Evolutionary conservation across 2,113 vertebrate species (phyloP).

Genomic region (rabbit (Oryctolagus cuniculus)): DNA sequence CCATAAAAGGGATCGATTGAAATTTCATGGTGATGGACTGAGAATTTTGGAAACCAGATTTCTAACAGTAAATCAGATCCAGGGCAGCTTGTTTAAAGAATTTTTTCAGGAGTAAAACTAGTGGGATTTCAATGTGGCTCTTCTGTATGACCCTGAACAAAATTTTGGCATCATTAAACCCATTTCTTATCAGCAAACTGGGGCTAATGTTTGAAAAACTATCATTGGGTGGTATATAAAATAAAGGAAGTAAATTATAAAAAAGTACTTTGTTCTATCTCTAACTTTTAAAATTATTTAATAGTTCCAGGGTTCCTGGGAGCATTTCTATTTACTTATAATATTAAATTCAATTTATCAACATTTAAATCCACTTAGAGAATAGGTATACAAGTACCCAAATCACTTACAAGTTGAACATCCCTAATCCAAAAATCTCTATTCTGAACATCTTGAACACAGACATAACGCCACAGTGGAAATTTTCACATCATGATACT

Average conservation of each 20-base stretch:
- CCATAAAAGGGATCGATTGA: background rate
- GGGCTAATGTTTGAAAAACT: background rate
- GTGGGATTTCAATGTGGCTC: background rate
- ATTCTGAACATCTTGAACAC: too few species aligned
- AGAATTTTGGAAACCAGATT: background rate
- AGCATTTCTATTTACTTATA: background rate
- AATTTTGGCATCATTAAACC: background rate
- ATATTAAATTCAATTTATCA: background rate
- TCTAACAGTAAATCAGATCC: background rate
- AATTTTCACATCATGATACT: too few species aligned
- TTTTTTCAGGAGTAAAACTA: background rate
- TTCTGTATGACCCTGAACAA: background rate
- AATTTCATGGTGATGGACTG: background rate
- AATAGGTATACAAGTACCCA: background rate
- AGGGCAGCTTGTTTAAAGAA: background rate
- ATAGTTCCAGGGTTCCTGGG: background rate
- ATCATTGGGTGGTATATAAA: background rate
- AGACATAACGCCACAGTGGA: too few species aligned
- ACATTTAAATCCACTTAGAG: background rate
- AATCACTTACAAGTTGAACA: background rate
- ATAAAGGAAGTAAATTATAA: background rate
- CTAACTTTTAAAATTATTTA: background rate
- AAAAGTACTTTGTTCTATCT: background rate
- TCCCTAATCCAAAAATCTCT: too few species aligned
- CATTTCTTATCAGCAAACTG: background rate